phyloP scores from a whole-genome alignment of 2,888 invertebrate species.

The Athalia circularis region DNA sequence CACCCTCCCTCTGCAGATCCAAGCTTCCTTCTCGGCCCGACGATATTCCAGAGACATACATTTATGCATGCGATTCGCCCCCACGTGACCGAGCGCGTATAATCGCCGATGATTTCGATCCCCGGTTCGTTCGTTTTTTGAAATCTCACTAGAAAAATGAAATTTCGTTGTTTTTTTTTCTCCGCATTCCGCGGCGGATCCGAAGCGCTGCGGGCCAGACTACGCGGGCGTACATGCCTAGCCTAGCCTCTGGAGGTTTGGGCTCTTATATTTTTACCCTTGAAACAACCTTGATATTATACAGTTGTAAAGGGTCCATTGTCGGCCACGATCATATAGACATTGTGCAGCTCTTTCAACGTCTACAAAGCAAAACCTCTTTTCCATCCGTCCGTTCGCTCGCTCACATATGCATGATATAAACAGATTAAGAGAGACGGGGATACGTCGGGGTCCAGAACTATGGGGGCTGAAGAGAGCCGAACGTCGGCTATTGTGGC shows the following conservation, averaged over 20 bases:
- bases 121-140: background rate
- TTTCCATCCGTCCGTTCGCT: slow-evolving; percentile 45
- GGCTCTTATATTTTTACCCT: slow-evolving; percentile 55
- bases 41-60: background rate
- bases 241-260: background rate
- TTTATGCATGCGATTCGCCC: no score
- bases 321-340: slow-evolving; percentile 65
- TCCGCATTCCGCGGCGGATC: no score
- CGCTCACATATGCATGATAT: background rate
- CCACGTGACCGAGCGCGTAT: no score
- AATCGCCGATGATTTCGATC: no score
- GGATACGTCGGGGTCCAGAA: background rate
- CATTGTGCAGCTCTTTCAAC: slow-evolving; percentile 68
- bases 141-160: background rate
- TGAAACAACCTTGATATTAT: slow-evolving; percentile 70
- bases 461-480: background rate
- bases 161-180: background rate
- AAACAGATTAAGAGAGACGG: background rate
- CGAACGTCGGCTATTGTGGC: slow-evolving; percentile 24
- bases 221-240: no score
- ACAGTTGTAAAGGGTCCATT: slow-evolving; percentile 67
- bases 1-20: background rate
- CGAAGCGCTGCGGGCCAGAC: no score
- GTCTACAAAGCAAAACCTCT: slow-evolving; percentile 60
- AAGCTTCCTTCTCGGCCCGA: background rate